These are phyloP conservation scores for Propithecus coquereli DNA, from an alignment of 2,113 vertebrate genomes.

Conservation along the genomic window DNA sequence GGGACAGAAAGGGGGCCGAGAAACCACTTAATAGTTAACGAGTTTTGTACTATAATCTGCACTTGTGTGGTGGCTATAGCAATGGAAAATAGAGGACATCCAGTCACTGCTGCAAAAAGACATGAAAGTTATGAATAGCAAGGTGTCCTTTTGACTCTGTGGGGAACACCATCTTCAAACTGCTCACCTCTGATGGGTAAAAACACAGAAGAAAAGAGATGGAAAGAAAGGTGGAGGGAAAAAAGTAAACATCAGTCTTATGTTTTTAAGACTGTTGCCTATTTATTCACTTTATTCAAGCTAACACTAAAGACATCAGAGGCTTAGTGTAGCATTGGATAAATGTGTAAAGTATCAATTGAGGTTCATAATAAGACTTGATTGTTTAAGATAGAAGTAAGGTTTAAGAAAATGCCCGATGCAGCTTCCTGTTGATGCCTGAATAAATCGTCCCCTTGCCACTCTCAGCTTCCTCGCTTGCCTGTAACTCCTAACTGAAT, in stretches of 20 bases:
- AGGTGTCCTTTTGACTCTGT: neutral
- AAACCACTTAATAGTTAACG: neutral
- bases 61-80: neutral
- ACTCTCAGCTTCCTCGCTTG: neutral
- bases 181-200: neutral
- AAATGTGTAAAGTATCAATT: neutral
- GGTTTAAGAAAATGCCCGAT: neutral
- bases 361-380: neutral
- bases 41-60: neutral
- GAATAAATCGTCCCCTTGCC: neutral
- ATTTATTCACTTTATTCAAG: neutral
- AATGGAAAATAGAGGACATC: neutral
- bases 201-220: neutral
- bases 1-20: neutral
- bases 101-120: neutral
- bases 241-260: neutral
- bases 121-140: neutral
- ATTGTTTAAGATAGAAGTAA: neutral
- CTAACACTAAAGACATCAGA: constrained; percentile 16
- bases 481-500: neutral
- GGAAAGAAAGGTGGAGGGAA: neutral
- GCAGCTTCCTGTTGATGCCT: neutral
- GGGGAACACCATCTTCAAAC: neutral
- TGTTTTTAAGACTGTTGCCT: neutral
- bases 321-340: neutral